A percentile compares a stretch with the other conserved stretches of the same genome.
phyloP scores from a whole-genome alignment of 2,888 invertebrate genomes.

The Linnaemya vulpina region DNA sequence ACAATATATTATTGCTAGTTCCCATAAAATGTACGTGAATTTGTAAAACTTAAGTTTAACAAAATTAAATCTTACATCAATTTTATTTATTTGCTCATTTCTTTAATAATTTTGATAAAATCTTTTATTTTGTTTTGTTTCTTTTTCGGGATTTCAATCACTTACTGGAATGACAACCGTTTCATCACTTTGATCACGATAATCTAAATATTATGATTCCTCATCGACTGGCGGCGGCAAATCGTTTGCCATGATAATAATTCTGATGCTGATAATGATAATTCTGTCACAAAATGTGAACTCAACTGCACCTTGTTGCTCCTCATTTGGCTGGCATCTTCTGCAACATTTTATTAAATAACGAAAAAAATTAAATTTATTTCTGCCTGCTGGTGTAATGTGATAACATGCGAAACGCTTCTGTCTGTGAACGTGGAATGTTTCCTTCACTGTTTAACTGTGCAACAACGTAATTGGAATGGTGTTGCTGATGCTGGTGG shows the following conservation, averaged over 20 bases:
- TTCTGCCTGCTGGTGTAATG: slow-evolving; percentile 61
- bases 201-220: slow-evolving; percentile 42
- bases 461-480: slow-evolving; percentile 38
- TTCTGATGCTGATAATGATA: slow-evolving; percentile 29
- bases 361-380: slow-evolving; percentile 34
- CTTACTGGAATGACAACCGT: slow-evolving; percentile 49
- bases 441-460: slow-evolving; percentile 41
- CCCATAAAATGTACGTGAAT: too few relatives aligned
- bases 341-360: slow-evolving; percentile 11
- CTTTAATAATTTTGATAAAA: slow-evolving; percentile 11
- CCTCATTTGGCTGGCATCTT: slow-evolving; percentile 47
- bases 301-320: slow-evolving; percentile 57
- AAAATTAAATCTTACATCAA: neutral
- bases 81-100: neutral
- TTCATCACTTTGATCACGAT: slow-evolving; percentile 48
- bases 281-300: slow-evolving; percentile 40
- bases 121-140: neutral
- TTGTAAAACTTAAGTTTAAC: too few relatives aligned
- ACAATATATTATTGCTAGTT: too few relatives aligned
- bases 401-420: slow-evolving; percentile 68
- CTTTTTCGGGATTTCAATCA: slow-evolving; percentile 46
- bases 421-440: slow-evolving; percentile 61
- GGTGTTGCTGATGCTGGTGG: slow-evolving; percentile 28
- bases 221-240: slow-evolving; percentile 54
- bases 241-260: slow-evolving; percentile 39